A percentile compares a stretch with the other conserved stretches of the same genome.
Conservation (phyloP, 2,113 vertebrate species). For the Rhabdomys dilectus region DNA sequence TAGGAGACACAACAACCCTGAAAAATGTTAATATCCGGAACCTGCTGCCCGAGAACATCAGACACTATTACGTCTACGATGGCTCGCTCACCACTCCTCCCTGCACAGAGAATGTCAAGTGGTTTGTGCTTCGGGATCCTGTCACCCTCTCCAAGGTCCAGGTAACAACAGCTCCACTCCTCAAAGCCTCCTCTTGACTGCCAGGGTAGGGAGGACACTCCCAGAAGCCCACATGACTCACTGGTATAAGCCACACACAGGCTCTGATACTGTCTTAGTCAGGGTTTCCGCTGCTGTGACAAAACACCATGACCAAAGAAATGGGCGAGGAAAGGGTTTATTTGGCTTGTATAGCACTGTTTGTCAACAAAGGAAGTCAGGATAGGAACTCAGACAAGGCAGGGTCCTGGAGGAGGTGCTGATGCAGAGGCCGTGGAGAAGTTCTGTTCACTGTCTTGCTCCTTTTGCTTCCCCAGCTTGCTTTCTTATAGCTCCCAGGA, state of each 20-base stretch:
- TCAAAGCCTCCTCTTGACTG: accelerated
- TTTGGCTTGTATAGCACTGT: not conserved
- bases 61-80: constrained; percentile 88
- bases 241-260: accelerated
- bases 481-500: not conserved
- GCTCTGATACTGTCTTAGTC: not conserved
- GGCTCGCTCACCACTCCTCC: constrained; percentile 92
- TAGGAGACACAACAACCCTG: constrained; percentile 88
- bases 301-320: not conserved
- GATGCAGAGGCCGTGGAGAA: not conserved
- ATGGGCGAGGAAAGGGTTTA: not conserved
- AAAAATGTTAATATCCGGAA: constrained; percentile 80
- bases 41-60: constrained; percentile 88
- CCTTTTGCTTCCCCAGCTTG: not conserved
- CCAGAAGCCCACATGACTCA: not conserved
- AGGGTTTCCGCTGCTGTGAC: not conserved
- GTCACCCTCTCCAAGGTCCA: constrained; percentile 89
- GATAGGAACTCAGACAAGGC: not conserved
- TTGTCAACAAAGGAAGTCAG: not conserved
- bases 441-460: not conserved
- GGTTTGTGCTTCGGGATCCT: constrained; percentile 89
- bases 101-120: constrained; percentile 91
- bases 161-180: constrained; percentile 74
- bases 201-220: not conserved
- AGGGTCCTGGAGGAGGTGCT: not conserved